Base-by-base conservation (phyloP, 30 jellyfish, hydroid and myxozoan species). In the Aurelia sp. region DNA sequence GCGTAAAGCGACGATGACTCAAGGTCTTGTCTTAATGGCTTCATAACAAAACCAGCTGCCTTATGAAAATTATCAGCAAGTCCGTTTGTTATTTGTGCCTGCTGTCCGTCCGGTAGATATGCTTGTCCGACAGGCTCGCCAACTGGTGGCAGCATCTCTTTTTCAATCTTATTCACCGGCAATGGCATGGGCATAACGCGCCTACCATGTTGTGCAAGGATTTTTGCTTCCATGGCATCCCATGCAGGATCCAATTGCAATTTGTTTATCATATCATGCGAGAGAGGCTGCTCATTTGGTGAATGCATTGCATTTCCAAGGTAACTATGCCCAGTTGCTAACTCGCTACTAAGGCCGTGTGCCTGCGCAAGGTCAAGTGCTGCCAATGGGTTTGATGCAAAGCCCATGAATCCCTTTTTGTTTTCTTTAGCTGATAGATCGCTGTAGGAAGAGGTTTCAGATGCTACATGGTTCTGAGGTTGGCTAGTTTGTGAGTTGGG, bases 61-160 rank as follows among this genome's bases (percentile, higher is more conserved):
- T 19, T 81, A 16, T 68, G 83, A 65, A 68, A 69, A 51, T 81
- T 68, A 21, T 16, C 62, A 17, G 59, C 71, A 71, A 81, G 19
- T 18, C 17, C 53, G 16, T 44, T 44, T 44, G 55, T 2, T 6
- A 60, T 17, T 19, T 81, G 84, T 22, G 35, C 12, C 15, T 27
- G 81, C 61, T 55, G 83, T 8, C 47, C 48, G 19, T 19, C 50
- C 59, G 91, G 91, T 17, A 81, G 70, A 41, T 81, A 81, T 1
- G 91, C 80, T 35, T 81, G 91, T 9, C 91, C 91, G 17, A 81
- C 76, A 1, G 91, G 91, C 68, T 66, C 84, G 9, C 91, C 91
- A 15, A 44, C 72, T 0, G 91, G 91, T 18, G 91, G 91, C 76
- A 81, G 69, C 83, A 81, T 81, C 70, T 81, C 91, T 30, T 73